These are phyloP conservation scores for Oreocharis arfaki DNA, from an alignment of 2,113 vertebrate species.

Conservation along the genomic window DNA sequence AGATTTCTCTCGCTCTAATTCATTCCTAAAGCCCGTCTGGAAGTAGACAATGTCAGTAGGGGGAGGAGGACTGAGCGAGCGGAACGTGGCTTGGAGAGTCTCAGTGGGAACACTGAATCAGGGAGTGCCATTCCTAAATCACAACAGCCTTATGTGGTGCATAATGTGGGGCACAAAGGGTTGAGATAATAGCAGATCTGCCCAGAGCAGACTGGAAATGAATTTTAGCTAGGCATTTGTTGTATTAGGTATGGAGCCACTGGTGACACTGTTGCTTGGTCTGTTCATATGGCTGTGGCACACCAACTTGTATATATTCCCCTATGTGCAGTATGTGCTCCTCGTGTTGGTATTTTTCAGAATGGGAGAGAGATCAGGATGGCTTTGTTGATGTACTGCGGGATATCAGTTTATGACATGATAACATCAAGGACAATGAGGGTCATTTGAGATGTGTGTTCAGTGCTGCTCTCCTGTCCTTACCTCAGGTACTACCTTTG, in stretches of 20 bases:
- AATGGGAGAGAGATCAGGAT: neutral
- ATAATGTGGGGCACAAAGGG: neutral
- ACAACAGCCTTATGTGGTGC: fast-evolving
- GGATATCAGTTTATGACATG: neutral
- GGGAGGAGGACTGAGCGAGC: neutral
- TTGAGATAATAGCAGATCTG: neutral
- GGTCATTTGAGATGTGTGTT: neutral
- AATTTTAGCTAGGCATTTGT: neutral
- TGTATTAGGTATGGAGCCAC: neutral
- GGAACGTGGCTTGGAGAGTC: neutral
- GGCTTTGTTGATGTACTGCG: neutral
- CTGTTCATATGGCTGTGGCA: neutral
- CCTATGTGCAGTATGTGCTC: too few relatives aligned
- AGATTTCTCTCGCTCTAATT: neutral
- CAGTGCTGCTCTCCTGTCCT: neutral
- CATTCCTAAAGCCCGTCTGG: neutral
- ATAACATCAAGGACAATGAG: neutral
- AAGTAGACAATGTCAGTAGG: neutral
- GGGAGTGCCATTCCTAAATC: neutral
- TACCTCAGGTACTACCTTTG: neutral
- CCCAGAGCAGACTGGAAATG: neutral
- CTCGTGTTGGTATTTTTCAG: neutral
- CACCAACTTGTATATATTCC: neutral
- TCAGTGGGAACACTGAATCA: neutral
- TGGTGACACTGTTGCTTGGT: neutral